These are phyloP conservation scores for Maniola hyperantus DNA, from an alignment of 2,888 invertebrate species.

Conservation along the genomic window DNA sequence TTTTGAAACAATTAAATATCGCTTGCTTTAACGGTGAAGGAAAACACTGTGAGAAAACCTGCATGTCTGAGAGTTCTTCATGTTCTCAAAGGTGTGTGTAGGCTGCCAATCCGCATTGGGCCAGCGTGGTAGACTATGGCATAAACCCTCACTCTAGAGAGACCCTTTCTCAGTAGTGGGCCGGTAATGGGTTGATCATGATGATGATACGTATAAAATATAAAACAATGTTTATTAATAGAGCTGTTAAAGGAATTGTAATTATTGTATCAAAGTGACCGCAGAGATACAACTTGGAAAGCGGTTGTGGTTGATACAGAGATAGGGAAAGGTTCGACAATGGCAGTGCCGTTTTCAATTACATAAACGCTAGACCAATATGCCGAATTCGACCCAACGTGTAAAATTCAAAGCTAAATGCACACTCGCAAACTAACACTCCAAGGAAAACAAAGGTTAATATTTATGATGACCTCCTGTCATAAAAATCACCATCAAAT, in stretches of 20 bases:
- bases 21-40: no score
- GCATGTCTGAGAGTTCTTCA: no score
- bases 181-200: no score
- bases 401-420: neutral
- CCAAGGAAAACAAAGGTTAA: neutral
- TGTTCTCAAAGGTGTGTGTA: no score
- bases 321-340: slow-evolving; percentile 1
- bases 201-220: no score
- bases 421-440: neutral
- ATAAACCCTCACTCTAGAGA: no score
- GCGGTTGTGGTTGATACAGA: slow-evolving; percentile 4
- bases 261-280: slow-evolving; percentile 16
- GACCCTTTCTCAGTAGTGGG: no score
- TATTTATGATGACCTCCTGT: neutral
- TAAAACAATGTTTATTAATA: neutral
- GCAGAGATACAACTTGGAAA: slow-evolving; percentile 7
- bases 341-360: slow-evolving; percentile 2
- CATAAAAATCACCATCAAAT: no score
- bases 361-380: neutral
- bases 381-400: neutral
- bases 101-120: no score
- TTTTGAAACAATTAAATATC: no score
- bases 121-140: no score
- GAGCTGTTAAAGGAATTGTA: neutral
- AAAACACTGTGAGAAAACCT: no score